A percentile compares a stretch with the other conserved stretches of the same genome.
phyloP scores from a whole-genome alignment of 92 coral and sea anemone genomes.

The Porites divaricata region DNA sequence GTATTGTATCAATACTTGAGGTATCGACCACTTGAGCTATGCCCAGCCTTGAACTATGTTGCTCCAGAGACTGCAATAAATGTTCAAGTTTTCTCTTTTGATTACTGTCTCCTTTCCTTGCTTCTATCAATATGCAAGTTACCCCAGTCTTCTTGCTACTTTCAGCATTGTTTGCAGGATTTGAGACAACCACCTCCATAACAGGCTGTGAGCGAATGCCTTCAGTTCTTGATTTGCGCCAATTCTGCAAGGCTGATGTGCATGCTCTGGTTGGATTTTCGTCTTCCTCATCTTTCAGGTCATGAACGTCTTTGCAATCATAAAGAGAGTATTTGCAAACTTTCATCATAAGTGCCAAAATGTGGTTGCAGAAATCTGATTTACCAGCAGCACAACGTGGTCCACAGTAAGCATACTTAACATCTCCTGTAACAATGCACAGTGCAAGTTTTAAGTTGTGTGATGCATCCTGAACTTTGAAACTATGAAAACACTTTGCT shows the following conservation, averaged over 20 bases:
- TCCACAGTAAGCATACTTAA: slow-evolving; percentile 58
- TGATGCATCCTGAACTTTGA: slow-evolving; percentile 52
- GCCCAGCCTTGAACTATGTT: too few relatives aligned
- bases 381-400: slow-evolving; percentile 64
- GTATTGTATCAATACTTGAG: too few relatives aligned
- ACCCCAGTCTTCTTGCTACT: too few relatives aligned
- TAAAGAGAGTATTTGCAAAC: slow-evolving; percentile 46
- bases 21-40: too few relatives aligned
- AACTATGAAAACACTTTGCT: slow-evolving; percentile 61
- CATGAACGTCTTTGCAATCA: slow-evolving; percentile 35
- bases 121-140: too few relatives aligned
- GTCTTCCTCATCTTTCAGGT: slow-evolving; percentile 56
- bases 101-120: too few relatives aligned
- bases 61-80: too few relatives aligned
- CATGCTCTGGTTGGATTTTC: slow-evolving; percentile 48
- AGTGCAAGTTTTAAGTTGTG: slow-evolving; percentile 59
- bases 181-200: too few relatives aligned
- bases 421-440: slow-evolving; percentile 65
- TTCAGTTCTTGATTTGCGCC: slow-evolving; percentile 38
- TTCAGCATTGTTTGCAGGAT: too few relatives aligned
- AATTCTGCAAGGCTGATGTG: slow-evolving; percentile 42
- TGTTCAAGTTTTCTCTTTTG: too few relatives aligned
- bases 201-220: slow-evolving; percentile 7
- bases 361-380: slow-evolving; percentile 56
- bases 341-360: slow-evolving; percentile 49